Evolutionary conservation across 2,113 vertebrate genomes (phyloP).

Genomic region (Pipa parva): DNA sequence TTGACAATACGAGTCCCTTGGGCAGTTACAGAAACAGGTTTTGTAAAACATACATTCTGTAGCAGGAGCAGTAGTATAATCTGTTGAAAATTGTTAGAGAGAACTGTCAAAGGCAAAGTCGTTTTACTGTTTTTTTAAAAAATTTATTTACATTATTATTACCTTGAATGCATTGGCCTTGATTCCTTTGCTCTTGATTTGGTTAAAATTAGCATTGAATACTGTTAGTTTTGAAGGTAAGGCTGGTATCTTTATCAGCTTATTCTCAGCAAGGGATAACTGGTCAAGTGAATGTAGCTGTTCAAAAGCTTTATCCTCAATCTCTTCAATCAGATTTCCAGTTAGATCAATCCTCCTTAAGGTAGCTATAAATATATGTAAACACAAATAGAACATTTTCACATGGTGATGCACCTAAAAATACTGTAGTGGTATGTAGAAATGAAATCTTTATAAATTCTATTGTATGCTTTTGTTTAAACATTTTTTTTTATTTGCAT

Average conservation of each 20-base stretch:
- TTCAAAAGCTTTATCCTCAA: conserved; percentile 89
- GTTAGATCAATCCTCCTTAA: conserved; percentile 92
- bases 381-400: too few species aligned
- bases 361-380: conserved; percentile 61
- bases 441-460: background rate
- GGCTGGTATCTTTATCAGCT: conserved; percentile 81
- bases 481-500: too few species aligned
- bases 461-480: background rate
- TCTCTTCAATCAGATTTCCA: conserved; percentile 89
- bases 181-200: conserved; percentile 86
- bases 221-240: conserved; percentile 79
- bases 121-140: too few species aligned
- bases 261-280: conserved; percentile 86
- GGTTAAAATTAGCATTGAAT: conserved; percentile 86
- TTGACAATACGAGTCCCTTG: too few species aligned
- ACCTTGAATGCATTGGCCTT: conserved; percentile 95
- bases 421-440: too few species aligned
- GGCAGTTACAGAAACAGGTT: too few species aligned
- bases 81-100: background rate
- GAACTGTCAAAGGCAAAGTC: too few species aligned
- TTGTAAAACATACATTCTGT: background rate
- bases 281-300: conserved; percentile 83
- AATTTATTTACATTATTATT: conserved; percentile 40
- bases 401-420: too few species aligned
- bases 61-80: background rate